A percentile compares a stretch with the other conserved stretches of the same genome.
Evolutionary conservation across 1,140 invertebrate species (phyloP).

Genomic region (Ceratoteleas bidentatus): DNA sequence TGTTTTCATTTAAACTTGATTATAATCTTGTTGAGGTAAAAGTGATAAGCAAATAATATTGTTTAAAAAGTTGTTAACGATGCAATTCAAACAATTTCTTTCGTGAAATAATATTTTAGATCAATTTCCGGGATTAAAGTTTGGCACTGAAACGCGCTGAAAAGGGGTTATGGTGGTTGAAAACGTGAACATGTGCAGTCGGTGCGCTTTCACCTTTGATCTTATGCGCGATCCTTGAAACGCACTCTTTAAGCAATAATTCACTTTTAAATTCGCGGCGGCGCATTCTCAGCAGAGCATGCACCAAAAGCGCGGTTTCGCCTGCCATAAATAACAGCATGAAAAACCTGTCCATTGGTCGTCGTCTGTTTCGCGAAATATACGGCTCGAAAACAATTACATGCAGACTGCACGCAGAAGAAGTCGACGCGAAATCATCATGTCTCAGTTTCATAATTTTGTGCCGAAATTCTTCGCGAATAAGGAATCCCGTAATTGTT

Average conservation of each 20-base stretch:
- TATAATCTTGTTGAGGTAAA: too few relatives aligned
- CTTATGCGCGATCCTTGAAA: constrained; percentile 48
- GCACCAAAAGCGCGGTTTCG: constrained; percentile 43
- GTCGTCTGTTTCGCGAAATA: constrained; percentile 50
- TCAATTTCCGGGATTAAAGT: neutral
- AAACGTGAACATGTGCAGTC: neutral
- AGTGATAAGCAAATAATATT: too few relatives aligned
- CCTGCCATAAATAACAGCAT: constrained; percentile 52
- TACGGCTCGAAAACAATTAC: constrained; percentile 59
- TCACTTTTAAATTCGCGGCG: constrained; percentile 56
- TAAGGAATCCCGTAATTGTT: neutral
- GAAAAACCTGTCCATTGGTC: constrained; percentile 50
- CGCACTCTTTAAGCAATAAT: constrained; percentile 55
- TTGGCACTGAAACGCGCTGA: neutral
- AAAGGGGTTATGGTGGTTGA: too few relatives aligned
- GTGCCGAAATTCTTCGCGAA: neutral
- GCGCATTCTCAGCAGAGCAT: constrained; percentile 28
- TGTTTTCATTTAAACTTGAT: too few relatives aligned
- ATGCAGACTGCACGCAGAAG: constrained; percentile 41
- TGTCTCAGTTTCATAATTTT: neutral
- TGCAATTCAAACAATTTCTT: too few relatives aligned
- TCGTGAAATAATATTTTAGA: too few relatives aligned
- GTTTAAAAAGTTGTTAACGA: too few relatives aligned
- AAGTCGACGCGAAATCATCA: constrained; percentile 38
- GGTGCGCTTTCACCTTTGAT: constrained; percentile 41